Evolutionary conservation across 1,140 invertebrate genomes (phyloP), one percentile per base, ranked within the genome.

Genomic region (Hirudo medicinalis): DNA sequence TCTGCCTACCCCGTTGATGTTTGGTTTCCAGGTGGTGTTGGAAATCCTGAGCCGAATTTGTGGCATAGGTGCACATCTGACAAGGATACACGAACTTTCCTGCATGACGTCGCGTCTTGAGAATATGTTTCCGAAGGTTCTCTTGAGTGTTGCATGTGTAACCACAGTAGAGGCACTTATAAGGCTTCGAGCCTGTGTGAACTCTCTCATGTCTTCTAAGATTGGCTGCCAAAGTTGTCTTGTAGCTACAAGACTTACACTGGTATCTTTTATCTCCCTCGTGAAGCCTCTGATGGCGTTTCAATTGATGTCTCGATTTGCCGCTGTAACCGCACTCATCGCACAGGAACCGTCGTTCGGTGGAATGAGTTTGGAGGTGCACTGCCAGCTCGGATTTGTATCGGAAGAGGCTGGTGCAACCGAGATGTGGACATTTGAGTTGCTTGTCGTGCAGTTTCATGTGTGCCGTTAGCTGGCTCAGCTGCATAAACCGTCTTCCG

Each of bases 51-150:
- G 87, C 85, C 72, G 85, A 85, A 79, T 91, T 90, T 2, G 85
- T 86, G 72, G 79, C 81, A 78, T 83, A 88, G 73, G 80, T 49
- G 77, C 89, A 90, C 66, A 83, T 81, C 32, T 83, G 82, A 77
- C 91, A 94, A 36, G 88, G 86, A 80, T 92, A 93, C 15, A 92
- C 85, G 72, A 80, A 87, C 76, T 88, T 85, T 6, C 89, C 90
- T 0, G 85, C 84, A 80, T 94, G 91, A 63, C 88, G 86, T 69
- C 85, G 87, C 2, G 89, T 90, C n/a, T 87, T 87, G 0, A 91
- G 78, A 6, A 91, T 86, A 80, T 94, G 91, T 77, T 92, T 92
- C 2, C 91, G 85, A 9, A 94, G 84, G 79, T 92, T 92, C 79
- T 92, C 91, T 87, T 91, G 83, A 75, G 87, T 89, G 75, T 88